Evolutionary conservation across 2,113 vertebrate species (phyloP), one percentile per base, ranked within the genome.

Genomic region (Grallaria varia): DNA sequence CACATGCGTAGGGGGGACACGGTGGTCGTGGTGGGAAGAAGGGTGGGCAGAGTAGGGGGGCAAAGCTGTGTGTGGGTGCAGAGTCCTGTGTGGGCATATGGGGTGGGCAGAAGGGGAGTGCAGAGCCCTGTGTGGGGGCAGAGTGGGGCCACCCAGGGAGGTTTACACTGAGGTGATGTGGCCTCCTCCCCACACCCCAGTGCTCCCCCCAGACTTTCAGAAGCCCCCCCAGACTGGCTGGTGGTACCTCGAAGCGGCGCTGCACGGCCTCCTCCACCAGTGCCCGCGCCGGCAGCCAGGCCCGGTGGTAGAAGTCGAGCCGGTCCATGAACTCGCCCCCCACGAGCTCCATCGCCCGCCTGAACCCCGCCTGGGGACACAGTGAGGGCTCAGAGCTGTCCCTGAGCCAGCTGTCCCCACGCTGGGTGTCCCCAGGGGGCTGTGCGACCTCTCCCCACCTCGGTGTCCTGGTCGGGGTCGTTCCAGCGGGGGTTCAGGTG

Each of bases 401-500:
- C 30, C 49, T 24, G 18, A 50, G 49, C 50, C 23, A 13, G 52
- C 11, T 14, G 49, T 50, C 49, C 49, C 49, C 49, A 50, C 7
- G 23, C 49, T 28, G 33, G 4, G 8, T 2, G 60, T 6, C 31
- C 37, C 50, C 2, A 14, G 28, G 33, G 14, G 21, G 28, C 31
- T 8, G 3, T 3, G 2, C 18, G 13, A 25, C 23, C 53, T 2
- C 0, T 10, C 4, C 68, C 35, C 68, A 96, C 95, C 95, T 96
- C 73, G 0, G 92, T 78, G 87, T 95, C 94, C 76, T 90, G 92
- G 1, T 83, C 2, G 2, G 92, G 76, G 33, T 69, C 98, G 82
- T 99, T 99, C 99, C 99, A 99, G 87, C 97, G 96, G 15, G 99
- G 99, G 96, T 99, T 99, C 44, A 99, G 98, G 91, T 98, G 96